Conservation (phyloP, 2,888 invertebrate species). For the Scelioninae gen. 1 region DNA sequence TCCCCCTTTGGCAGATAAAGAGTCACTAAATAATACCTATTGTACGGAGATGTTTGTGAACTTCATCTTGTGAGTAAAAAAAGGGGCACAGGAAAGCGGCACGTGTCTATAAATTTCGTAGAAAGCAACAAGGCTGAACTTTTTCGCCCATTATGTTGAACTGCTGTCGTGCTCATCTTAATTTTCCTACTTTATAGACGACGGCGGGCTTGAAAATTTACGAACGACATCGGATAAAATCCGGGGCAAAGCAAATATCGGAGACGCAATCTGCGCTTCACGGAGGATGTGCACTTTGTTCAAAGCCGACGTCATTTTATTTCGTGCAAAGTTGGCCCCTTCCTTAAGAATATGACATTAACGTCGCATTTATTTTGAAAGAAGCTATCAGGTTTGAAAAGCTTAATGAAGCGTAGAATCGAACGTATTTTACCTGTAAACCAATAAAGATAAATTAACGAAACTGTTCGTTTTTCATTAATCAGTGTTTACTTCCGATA, state of each 20-base stretch:
- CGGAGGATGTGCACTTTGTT: constrained; percentile 17
- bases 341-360: constrained; percentile 1
- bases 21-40: constrained; percentile 3
- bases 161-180: constrained; percentile 54
- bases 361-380: not conserved
- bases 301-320: constrained; percentile 7
- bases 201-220: constrained; percentile 50
- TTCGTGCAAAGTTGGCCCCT: constrained; percentile 9
- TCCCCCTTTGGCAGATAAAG: not conserved
- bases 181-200: constrained; percentile 53
- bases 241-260: constrained; percentile 36
- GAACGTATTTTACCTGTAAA: too few relatives aligned
- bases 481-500: constrained; percentile 1
- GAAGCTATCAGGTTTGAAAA: too few relatives aligned
- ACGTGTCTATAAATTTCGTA: constrained; percentile 49
- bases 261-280: constrained; percentile 19
- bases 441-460: too few relatives aligned
- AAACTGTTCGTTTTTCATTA: not conserved
- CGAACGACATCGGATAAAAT: constrained; percentile 34
- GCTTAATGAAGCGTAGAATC: too few relatives aligned
- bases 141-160: constrained; percentile 50
- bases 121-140: constrained; percentile 36
- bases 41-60: not conserved
- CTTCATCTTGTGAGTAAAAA: constrained; percentile 7
- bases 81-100: not conserved